Conservation (phyloP, 2,113 vertebrate species). For the Peucedramus taeniatus region DNA sequence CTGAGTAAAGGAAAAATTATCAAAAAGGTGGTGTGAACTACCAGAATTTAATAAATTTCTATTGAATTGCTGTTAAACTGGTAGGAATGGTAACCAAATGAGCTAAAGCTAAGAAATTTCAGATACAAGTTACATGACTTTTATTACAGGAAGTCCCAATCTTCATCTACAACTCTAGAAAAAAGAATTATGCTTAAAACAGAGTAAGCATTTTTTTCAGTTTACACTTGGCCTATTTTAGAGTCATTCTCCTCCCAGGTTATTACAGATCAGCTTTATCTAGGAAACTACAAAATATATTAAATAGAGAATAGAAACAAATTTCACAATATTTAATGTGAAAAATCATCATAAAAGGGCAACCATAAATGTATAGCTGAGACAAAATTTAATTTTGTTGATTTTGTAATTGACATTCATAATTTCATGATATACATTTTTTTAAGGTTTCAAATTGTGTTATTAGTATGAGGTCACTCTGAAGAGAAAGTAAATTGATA, state of each 20-base stretch:
- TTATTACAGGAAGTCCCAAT: neutral
- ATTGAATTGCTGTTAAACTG: neutral
- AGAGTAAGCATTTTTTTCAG: neutral
- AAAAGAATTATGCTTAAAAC: neutral
- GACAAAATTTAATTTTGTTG: neutral
- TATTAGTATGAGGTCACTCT: neutral
- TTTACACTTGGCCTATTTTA: neutral
- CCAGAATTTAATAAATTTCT: neutral
- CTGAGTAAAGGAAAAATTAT: neutral
- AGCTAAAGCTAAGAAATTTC: neutral
- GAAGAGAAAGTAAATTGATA: neutral
- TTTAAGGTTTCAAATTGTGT: neutral
- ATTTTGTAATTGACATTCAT: neutral
- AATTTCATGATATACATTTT: neutral
- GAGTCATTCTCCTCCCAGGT: fast-evolving
- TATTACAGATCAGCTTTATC: neutral
- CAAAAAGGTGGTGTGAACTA: neutral
- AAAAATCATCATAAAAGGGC: neutral
- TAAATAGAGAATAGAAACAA: neutral
- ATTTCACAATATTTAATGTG: neutral
- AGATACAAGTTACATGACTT: neutral
- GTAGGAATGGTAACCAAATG: neutral
- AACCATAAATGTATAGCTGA: neutral
- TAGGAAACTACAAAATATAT: neutral
- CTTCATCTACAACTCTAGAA: neutral